Evolutionary conservation across 2,888 invertebrate species (phyloP), one percentile per base, ranked within the genome.

Genomic region (Bugula neritina): DNA sequence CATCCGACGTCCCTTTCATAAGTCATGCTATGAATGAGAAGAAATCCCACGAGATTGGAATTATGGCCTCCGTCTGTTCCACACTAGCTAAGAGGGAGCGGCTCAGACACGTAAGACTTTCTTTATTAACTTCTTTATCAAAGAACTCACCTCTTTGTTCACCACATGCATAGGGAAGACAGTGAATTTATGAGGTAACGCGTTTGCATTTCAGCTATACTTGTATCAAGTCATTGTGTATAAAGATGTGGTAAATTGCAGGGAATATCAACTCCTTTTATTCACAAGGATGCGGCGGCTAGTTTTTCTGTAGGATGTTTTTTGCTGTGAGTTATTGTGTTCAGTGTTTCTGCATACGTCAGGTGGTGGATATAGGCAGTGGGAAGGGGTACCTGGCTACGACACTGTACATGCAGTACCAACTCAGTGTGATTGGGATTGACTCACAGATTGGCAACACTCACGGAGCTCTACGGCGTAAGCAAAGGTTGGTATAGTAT

Each of bases 381-480:
- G 95, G 95, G 0, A 91, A 92, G 80, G 95, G 94, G 0, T 92
- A 93, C 82, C 85, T 94, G 54, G 90, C 92, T 57, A 89, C 90
- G 0, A 88, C 90, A 17, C 81, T 95, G 69, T 88, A 90, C 0
- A 86, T 92, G 1, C 88, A 90, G 73, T 89, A 91, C 82, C 82
- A 86, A 34, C 84, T 92, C 72, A 89, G 89, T 54, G 91, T 93
- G 31, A 85, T 95, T 21, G 93, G 93, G 0, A 87, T 95, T 0
- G 95, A 95, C 84, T 90, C 90, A 10, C 90, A 90, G 27, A 81
- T 85, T 13, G 80, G 83, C 0, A 92, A 92, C 74, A 89, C 90
- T 0, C 84, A 87, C 72, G 89, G 91, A 73, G 91, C 92, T 5
- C 85, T 87, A 10, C 84, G 84, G 63, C 74, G 83, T 27, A 63